Percentiles rank a stretch among this genome's conserved stretches.
These are phyloP conservation scores for Drosophila algonquin DNA, from an alignment of 2,888 invertebrate species.

Conservation along the genomic window DNA sequence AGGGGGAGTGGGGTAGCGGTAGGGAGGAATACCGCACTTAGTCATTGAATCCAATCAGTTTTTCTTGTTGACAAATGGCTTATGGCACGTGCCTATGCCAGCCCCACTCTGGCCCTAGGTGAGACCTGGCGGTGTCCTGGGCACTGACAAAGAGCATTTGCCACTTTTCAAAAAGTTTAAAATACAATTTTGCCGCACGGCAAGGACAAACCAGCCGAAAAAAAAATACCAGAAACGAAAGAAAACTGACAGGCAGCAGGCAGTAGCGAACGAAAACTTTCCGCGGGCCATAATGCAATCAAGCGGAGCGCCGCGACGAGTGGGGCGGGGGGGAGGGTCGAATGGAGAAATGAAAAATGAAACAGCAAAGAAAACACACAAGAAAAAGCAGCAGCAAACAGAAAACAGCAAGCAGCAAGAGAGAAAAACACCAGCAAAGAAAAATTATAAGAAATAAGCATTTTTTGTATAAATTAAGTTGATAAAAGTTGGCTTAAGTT, in stretches of 20 bases:
- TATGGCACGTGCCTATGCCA: constrained; percentile 67
- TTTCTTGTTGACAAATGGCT: constrained; percentile 67
- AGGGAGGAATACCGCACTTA: constrained; percentile 38
- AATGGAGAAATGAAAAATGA: constrained; percentile 15
- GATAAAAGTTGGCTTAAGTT: constrained; percentile 61
- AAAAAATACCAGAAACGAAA: too few relatives aligned
- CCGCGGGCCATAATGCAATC: constrained; percentile 34
- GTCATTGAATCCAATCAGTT: constrained; percentile 68
- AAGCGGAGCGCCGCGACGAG: background rate
- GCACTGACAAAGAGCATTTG: constrained; percentile 53
- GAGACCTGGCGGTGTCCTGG: constrained; percentile 5
- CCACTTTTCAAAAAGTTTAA: constrained; percentile 68
- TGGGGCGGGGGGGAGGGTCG: background rate
- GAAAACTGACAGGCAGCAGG: background rate
- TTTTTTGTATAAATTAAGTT: constrained; percentile 60
- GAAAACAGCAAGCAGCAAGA: background rate
- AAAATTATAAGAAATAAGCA: constrained; percentile 43
- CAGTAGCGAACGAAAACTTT: constrained; percentile 40
- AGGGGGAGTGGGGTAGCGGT: background rate
- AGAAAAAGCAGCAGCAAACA: background rate
- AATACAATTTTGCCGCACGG: constrained; percentile 56
- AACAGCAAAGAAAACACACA: background rate
- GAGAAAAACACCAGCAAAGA: background rate
- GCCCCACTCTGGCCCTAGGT: constrained; percentile 16
- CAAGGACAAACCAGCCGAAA: constrained; percentile 15